Percentiles rank a stretch among this genome's conserved stretches.
phyloP scores from a whole-genome alignment of 2,113 vertebrate species.

The Trinectes maculatus region DNA sequence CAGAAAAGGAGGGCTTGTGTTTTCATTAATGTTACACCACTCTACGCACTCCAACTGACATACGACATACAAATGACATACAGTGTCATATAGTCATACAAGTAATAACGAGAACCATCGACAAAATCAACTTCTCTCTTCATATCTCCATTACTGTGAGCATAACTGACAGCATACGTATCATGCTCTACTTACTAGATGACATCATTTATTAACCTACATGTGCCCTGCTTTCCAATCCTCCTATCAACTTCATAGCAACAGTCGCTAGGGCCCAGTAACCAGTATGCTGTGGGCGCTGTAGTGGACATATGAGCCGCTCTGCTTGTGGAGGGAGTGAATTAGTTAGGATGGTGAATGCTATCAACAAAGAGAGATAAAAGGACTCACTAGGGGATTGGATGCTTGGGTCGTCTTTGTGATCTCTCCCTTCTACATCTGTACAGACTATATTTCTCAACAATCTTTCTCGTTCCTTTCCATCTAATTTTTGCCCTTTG shows the following conservation, averaged over 20 bases:
- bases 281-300: conserved; percentile 51
- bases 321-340: conserved; percentile 35
- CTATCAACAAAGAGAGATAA: conserved; percentile 30
- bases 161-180: no score
- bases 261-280: conserved; percentile 52
- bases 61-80: not conserved
- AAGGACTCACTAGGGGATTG: conserved; percentile 14
- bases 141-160: not conserved
- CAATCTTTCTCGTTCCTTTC: conserved; percentile 1
- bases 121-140: not conserved
- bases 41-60: not conserved
- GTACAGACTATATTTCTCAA: conserved; percentile 21
- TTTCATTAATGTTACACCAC: not conserved
- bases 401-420: conserved; percentile 2
- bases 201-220: conserved; percentile 29
- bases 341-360: conserved; percentile 47
- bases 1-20: not conserved
- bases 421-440: conserved; percentile 20
- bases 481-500: not conserved
- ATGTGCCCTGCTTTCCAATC: conserved; percentile 1
- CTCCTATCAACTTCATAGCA: conserved; percentile 56
- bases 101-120: not conserved
- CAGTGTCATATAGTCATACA: no score
- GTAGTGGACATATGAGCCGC: conserved; percentile 24
- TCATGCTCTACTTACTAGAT: no score